Evolutionary conservation across 2,797 vertebrate genomes (phyloP).

Genomic region (Neolamprologus multifasciatus): DNA sequence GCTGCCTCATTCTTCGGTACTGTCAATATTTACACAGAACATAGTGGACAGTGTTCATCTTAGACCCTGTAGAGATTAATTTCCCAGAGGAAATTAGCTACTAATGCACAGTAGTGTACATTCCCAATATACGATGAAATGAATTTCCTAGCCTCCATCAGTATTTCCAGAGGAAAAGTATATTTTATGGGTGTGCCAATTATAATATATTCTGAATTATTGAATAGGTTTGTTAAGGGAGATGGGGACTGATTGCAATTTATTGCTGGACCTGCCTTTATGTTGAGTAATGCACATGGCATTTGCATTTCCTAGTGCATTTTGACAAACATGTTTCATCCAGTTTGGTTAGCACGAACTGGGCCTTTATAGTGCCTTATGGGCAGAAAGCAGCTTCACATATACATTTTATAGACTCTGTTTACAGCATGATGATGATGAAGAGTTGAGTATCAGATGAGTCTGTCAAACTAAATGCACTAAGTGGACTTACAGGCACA

Average conservation of each 20-base stretch:
- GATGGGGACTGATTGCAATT: constrained; percentile 18
- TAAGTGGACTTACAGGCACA: neutral
- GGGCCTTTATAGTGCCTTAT: neutral
- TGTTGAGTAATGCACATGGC: constrained; percentile 42
- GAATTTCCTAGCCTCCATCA: constrained; percentile 51
- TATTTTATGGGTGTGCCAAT: constrained; percentile 60
- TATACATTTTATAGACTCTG: neutral
- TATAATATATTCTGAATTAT: constrained; percentile 63
- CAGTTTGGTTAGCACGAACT: constrained; percentile 16
- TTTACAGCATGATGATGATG: neutral
- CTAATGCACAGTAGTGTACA: constrained; percentile 56
- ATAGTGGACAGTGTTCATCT: constrained; percentile 66
- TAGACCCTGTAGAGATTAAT: constrained; percentile 52
- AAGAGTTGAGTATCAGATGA: constrained; percentile 2
- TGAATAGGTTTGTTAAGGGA: constrained; percentile 40
- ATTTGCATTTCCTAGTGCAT: constrained; percentile 50
- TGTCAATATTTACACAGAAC: constrained; percentile 64
- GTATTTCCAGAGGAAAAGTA: constrained; percentile 60
- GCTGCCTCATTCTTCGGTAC: constrained; percentile 17
- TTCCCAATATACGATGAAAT: constrained; percentile 53
- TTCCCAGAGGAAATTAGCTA: constrained; percentile 69
- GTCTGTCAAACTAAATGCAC: neutral
- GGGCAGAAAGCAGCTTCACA: neutral
- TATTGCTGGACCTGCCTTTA: constrained; percentile 42
- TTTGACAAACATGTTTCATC: constrained; percentile 44